These are phyloP conservation scores for Diarsia brunnea DNA, from an alignment of 2,888 invertebrate genomes.

Conservation along the genomic window DNA sequence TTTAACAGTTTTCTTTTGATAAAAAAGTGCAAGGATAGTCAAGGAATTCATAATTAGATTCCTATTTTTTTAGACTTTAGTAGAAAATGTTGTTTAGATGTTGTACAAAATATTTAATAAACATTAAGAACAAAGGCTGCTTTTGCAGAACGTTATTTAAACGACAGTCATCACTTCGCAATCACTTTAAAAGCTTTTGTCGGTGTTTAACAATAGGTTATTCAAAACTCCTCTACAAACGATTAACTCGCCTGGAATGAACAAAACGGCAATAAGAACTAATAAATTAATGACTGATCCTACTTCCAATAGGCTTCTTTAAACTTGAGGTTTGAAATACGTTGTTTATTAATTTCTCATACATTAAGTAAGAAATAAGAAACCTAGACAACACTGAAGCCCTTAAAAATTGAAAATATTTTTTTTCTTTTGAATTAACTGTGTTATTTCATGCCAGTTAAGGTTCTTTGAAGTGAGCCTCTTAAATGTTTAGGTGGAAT, in stretches of 20 bases:
- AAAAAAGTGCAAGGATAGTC: neutral
- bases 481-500: slow-evolving; percentile 5
- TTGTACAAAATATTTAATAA: neutral
- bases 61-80: neutral
- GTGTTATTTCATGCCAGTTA: slow-evolving; percentile 5
- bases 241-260: neutral
- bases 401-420: neutral
- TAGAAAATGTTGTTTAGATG: neutral
- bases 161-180: slow-evolving; percentile 7
- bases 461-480: slow-evolving; percentile 28
- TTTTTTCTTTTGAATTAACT: neutral
- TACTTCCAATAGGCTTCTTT: neutral
- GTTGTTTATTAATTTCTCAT: neutral
- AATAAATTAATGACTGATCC: neutral
- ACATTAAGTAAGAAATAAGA: neutral
- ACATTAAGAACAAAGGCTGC: neutral
- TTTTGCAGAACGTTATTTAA: neutral
- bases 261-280: slow-evolving; percentile 5
- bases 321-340: neutral
- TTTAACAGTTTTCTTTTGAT: slow-evolving; percentile 22
- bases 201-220: neutral
- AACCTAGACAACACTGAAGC: neutral
- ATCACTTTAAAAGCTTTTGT: slow-evolving; percentile 2
- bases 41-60: neutral
- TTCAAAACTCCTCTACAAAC: slow-evolving; percentile 5